Base-by-base conservation (phyloP, 2,888 invertebrate species). In the Podotricha telesiphe region DNA sequence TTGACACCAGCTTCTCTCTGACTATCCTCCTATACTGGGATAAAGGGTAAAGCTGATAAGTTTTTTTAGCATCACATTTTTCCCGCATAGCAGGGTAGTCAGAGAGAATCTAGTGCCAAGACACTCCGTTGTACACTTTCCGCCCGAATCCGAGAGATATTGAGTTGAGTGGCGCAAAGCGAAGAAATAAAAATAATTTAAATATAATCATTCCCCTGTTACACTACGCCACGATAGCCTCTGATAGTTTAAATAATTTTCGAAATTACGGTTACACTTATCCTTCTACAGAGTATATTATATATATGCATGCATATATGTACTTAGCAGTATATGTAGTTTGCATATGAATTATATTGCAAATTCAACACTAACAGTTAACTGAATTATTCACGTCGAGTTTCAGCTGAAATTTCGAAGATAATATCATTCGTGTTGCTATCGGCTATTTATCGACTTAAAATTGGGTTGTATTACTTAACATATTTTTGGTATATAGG, bases 351-450 rank as follows among this genome's bases (percentile, higher is more conserved):
- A 48, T 48, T 48, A 48, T 62, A 50, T 66, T 19, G 53, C 65
- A 68, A 67, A 70, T 71, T 68, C 61, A 65, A 65, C 50, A 56
- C 59, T 42, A 48, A n/a, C 48, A 42, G 20, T 61, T 68, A 61
- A 65, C 65, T 71, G 45, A 65, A 68, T 68, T 65, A 68, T 68
- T 68, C 56, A 68, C 50, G 61, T 65, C 59, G 51, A 70, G 51
- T 63, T 70, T 71, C 62, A 68, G 50, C 62, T 65, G 70, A 71
- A 65, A 71, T 71, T 71, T 65, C 61, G 15, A 56, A 65, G 73
- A 78, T 77, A 74, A 77, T 75, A 74, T 76, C 75, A 77, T 74
- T 74, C 75, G 72, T 66, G 67, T 59, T 56, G 48, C 64, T 51
- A 55, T 67, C 67, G 55, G 70, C 65, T 62, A 67, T 67, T 66